Conservation (phyloP, 2,797 vertebrate species). For the Clarias platycephalus region DNA sequence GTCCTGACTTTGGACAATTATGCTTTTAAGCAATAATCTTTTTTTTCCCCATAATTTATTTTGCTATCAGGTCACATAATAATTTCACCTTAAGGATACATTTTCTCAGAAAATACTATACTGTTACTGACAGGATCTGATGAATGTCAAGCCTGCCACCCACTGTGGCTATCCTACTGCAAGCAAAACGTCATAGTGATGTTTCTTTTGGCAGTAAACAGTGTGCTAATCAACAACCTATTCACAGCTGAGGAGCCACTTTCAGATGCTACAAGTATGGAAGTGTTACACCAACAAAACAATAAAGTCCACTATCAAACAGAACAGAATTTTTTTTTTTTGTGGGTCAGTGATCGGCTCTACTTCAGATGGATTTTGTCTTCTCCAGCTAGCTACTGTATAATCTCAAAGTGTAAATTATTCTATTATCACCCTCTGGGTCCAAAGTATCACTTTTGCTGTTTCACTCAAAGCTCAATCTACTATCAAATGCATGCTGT, state of each 20-base stretch:
- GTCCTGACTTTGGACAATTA: too few species aligned
- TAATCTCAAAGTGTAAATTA: slow-evolving; percentile 8
- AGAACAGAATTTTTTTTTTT: not conserved
- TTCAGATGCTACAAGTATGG: slow-evolving; percentile 11
- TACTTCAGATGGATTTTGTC: slow-evolving; percentile 6
- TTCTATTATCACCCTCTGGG: not conserved
- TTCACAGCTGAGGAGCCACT: slow-evolving; percentile 39
- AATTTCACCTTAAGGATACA: not conserved
- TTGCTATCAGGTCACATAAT: not conserved
- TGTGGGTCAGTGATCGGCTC: not conserved
- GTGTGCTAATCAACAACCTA: slow-evolving; percentile 38
- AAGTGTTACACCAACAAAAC: slow-evolving; percentile 39
- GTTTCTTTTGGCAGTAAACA: slow-evolving; percentile 31
- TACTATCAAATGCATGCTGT: not conserved
- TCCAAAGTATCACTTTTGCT: not conserved
- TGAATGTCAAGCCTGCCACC: not conserved
- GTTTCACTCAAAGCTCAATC: not conserved
- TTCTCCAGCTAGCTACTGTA: slow-evolving; percentile 1
- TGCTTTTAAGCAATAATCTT: not conserved
- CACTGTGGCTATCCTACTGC: not conserved
- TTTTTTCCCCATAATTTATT: too few species aligned
- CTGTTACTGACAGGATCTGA: not conserved
- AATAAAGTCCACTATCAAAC: not conserved
- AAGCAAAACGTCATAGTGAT: slow-evolving; percentile 22
- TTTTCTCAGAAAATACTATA: not conserved